Evolutionary conservation across 2,113 vertebrate species (phyloP).

Genomic region (Gobio gobio): DNA sequence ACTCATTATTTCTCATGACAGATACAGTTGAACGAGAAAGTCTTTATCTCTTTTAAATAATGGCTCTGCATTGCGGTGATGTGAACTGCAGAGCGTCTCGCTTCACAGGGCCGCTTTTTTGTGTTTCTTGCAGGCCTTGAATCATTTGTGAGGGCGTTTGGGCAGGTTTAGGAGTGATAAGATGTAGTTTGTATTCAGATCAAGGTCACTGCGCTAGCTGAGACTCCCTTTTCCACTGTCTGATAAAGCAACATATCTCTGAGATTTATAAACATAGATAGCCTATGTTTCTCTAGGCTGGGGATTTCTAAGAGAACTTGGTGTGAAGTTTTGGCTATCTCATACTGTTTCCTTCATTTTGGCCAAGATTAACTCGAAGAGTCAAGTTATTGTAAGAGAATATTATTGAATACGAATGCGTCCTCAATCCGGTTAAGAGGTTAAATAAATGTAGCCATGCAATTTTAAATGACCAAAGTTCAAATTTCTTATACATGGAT

Average conservation of each 20-base stretch:
- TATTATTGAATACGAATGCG: no score
- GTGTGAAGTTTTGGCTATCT: neutral
- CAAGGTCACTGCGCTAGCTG: slow-evolving; percentile 5
- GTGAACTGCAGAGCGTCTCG: slow-evolving; percentile 4
- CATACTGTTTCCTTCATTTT: neutral
- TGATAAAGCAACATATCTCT: slow-evolving; percentile 30
- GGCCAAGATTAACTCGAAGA: neutral
- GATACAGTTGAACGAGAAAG: slow-evolving; percentile 41
- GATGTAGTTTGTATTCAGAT: slow-evolving; percentile 28
- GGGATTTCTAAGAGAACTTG: neutral
- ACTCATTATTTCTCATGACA: slow-evolving; percentile 44
- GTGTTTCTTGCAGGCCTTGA: slow-evolving; percentile 3
- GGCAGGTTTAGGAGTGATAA: slow-evolving; percentile 25
- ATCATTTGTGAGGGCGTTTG: slow-evolving; percentile 33
- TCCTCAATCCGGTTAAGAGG: no score
- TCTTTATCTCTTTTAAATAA: slow-evolving; percentile 42
- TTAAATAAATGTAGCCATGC: neutral
- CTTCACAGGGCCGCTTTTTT: slow-evolving; percentile 15
- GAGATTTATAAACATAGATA: slow-evolving; percentile 16
- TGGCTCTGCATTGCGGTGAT: slow-evolving; percentile 22
- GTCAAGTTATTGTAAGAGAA: neutral
- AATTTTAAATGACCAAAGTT: neutral
- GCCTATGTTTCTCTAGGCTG: slow-evolving; percentile 15
- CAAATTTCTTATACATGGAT: neutral
- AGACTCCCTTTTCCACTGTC: slow-evolving; percentile 14